phyloP scores from a whole-genome alignment of 2,888 invertebrate genomes.

The Lamproptera curius region DNA sequence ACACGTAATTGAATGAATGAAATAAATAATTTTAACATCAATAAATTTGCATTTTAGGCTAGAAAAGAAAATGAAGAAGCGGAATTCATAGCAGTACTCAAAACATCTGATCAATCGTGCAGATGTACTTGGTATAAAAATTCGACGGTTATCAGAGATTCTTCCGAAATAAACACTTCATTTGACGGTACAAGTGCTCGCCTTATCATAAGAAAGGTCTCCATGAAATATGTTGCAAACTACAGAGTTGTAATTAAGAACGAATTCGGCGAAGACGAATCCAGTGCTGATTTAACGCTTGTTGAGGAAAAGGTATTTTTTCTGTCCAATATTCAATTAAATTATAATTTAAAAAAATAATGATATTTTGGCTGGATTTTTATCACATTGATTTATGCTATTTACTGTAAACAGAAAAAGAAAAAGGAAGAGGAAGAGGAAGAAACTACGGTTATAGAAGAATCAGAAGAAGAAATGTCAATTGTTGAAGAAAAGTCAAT shows the following conservation, averaged over 20 bases:
- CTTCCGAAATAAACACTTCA: conserved; percentile 86
- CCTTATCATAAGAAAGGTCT: conserved; percentile 86
- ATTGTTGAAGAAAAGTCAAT: conserved; percentile 68
- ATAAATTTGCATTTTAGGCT: conserved; percentile 42
- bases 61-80: conserved; percentile 81
- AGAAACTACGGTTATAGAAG: conserved; percentile 63
- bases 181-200: conserved; percentile 91
- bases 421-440: conserved; percentile 69
- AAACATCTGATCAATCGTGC: conserved; percentile 86
- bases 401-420: conserved; percentile 58
- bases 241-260: conserved; percentile 94
- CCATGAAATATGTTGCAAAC: conserved; percentile 87
- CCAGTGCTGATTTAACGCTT: conserved; percentile 90
- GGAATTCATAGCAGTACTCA: conserved; percentile 86
- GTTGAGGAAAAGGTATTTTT: conserved; percentile 74
- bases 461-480: conserved; percentile 73
- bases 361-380: too few relatives aligned
- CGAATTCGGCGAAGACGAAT: conserved; percentile 93
- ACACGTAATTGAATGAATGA: too few relatives aligned
- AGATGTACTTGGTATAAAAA: conserved; percentile 93
- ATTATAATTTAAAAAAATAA: too few relatives aligned
- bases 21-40: too few relatives aligned
- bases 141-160: conserved; percentile 85
- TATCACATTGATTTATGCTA: too few relatives aligned
- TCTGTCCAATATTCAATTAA: too few relatives aligned